A percentile compares a stretch with the other conserved stretches of the same genome.
phyloP scores from a whole-genome alignment of 2,888 invertebrate genomes.

The Limnephilus lunatus region DNA sequence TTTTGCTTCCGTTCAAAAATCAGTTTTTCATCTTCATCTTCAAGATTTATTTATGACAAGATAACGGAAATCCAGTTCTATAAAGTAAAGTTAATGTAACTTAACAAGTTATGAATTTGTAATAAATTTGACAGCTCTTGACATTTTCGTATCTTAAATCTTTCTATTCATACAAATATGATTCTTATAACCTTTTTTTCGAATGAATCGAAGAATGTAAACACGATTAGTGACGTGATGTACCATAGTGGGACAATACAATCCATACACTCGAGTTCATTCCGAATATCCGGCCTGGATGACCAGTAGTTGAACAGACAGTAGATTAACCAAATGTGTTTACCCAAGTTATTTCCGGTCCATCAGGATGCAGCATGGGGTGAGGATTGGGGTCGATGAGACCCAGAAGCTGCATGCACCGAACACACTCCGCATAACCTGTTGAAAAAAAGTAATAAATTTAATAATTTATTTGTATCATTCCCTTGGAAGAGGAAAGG shows the following conservation, averaged over 20 bases:
- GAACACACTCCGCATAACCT: constrained; percentile 93
- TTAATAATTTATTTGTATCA: neutral
- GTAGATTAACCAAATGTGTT: neutral
- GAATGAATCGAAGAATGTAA: neutral
- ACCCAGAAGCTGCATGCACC: constrained; percentile 91
- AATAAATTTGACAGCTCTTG: neutral
- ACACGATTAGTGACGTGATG: neutral
- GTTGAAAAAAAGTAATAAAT: neutral
- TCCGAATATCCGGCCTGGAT: neutral
- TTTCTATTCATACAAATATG: no score
- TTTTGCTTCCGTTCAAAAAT: neutral
- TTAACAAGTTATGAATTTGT: neutral
- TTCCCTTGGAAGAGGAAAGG: no score
- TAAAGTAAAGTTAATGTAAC: no score
- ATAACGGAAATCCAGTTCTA: neutral
- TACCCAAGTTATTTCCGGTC: constrained; percentile 98
- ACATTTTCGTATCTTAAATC: no score
- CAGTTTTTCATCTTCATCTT: neutral
- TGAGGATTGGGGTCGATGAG: constrained; percentile 91
- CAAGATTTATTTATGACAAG: neutral
- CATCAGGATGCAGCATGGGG: constrained; percentile 94
- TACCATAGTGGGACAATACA: neutral
- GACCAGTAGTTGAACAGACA: neutral
- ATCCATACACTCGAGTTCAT: neutral
- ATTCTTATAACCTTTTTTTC: neutral